Percentiles rank a stretch among this genome's conserved stretches.
phyloP scores from a whole-genome alignment of 1,140 invertebrate species.

The Heterodera schachtii region DNA sequence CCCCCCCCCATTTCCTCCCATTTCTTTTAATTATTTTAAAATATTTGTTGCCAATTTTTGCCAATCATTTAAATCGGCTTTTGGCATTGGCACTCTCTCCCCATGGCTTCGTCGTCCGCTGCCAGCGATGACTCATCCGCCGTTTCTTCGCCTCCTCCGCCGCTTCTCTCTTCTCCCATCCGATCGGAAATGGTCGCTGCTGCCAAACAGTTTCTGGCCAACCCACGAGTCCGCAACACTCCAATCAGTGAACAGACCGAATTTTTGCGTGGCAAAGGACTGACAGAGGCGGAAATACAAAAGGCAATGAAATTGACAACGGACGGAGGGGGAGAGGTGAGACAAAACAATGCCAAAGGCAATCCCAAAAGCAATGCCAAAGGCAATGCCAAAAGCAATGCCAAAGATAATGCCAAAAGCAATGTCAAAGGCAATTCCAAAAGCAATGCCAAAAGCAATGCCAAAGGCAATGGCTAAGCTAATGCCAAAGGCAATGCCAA shows the following conservation, averaged over 20 bases:
- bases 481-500: too few species aligned
- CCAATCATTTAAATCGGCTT: too few species aligned
- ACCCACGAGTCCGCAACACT: constrained; percentile 51
- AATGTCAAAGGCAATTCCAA: too few species aligned
- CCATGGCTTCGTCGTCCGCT: neutral
- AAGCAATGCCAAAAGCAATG: too few species aligned
- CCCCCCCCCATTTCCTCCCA: neutral
- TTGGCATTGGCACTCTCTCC: neutral
- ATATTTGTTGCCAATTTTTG: too few species aligned
- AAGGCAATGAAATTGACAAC: constrained; percentile 36
- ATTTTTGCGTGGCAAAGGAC: constrained; percentile 49
- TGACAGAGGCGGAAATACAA: constrained; percentile 53
- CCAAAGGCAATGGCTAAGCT: too few species aligned
- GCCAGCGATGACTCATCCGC: neutral
- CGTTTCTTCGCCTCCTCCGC: neutral
- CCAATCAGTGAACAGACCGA: constrained; percentile 52
- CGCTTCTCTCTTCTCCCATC: too few species aligned
- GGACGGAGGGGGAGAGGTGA: too few species aligned
- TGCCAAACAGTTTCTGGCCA: constrained; percentile 47
- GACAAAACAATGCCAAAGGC: too few species aligned
- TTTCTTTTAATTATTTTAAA: neutral
- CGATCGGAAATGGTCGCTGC: constrained; percentile 48
- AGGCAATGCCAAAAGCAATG: too few species aligned
- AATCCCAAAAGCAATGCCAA: too few species aligned
- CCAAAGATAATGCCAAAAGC: too few species aligned